These are phyloP conservation scores for Mamestra brassicae DNA, from an alignment of 2,888 invertebrate genomes.

Conservation along the genomic window DNA sequence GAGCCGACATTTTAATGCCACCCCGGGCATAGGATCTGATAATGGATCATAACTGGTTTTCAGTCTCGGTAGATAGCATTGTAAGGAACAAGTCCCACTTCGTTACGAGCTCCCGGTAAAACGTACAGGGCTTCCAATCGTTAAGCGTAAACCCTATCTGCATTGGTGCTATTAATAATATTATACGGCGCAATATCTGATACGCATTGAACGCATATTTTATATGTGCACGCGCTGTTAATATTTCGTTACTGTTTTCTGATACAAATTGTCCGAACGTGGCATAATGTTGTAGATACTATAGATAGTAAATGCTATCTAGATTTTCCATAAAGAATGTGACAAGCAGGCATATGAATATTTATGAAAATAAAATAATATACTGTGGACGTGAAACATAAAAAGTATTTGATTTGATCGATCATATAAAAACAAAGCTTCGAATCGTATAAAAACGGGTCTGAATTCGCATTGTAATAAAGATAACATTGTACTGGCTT, in stretches of 20 bases:
- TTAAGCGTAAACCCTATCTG: conserved; percentile 83
- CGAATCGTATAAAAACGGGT: conserved; percentile 31
- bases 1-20: conserved; percentile 87
- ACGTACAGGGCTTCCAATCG: conserved; percentile 77
- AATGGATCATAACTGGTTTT: conserved; percentile 89
- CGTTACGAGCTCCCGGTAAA: conserved; percentile 88
- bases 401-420: conserved; percentile 30
- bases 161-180: conserved; percentile 86
- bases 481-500: conserved; percentile 48
- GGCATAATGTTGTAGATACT: conserved; percentile 46
- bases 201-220: conserved; percentile 77
- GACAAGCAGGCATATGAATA: conserved; percentile 8
- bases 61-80: conserved; percentile 88
- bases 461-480: conserved; percentile 40
- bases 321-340: conserved; percentile 29
- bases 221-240: conserved; percentile 64
- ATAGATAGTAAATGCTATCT: conserved; percentile 28
- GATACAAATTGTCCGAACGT: conserved; percentile 62
- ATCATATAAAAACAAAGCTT: conserved; percentile 46
- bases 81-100: conserved; percentile 87
- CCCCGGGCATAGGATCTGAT: conserved; percentile 89
- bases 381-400: conserved; percentile 17
- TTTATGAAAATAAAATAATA: conserved; percentile 18
- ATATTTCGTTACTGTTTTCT: conserved; percentile 65
- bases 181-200: conserved; percentile 83